A percentile compares a stretch with the other conserved stretches of the same genome.
These are phyloP conservation scores for Coelinius sp. DNA, from an alignment of 2,888 invertebrate species.

Conservation along the genomic window DNA sequence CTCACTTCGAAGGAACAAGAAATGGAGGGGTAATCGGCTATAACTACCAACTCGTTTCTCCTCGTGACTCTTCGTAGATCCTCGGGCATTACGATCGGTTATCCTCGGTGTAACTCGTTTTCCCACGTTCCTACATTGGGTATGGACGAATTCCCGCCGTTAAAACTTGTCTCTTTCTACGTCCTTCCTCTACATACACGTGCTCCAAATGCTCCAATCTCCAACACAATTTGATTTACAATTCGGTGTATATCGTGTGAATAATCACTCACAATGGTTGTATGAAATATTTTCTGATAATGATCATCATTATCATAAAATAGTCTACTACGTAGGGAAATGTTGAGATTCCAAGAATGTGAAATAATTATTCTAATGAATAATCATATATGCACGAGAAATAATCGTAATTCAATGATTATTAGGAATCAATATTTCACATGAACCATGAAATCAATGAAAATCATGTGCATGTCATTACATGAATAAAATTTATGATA, in stretches of 20 bases:
- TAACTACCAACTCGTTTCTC: conserved; percentile 8
- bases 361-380: too few species aligned
- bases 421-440: too few species aligned
- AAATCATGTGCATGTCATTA: neutral
- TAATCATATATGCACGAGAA: too few species aligned
- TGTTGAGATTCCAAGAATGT: neutral
- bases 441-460: neutral
- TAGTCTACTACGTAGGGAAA: neutral
- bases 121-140: neutral
- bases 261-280: neutral
- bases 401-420: too few species aligned
- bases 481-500: neutral
- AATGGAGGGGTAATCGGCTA: conserved; percentile 24
- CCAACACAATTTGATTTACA: too few species aligned
- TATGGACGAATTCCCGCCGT: conserved; percentile 13
- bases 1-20: conserved; percentile 26
- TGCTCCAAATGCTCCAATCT: conserved; percentile 14
- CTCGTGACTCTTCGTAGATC: conserved; percentile 20
- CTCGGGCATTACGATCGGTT: conserved; percentile 23
- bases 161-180: neutral
- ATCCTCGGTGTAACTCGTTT: conserved; percentile 19
- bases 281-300: neutral
- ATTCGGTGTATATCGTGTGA: conserved; percentile 15
- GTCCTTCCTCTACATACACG: conserved; percentile 27
- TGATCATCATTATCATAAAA: neutral